phyloP scores from a whole-genome alignment of 2,113 vertebrate species.

The Bettongia penicillata region DNA sequence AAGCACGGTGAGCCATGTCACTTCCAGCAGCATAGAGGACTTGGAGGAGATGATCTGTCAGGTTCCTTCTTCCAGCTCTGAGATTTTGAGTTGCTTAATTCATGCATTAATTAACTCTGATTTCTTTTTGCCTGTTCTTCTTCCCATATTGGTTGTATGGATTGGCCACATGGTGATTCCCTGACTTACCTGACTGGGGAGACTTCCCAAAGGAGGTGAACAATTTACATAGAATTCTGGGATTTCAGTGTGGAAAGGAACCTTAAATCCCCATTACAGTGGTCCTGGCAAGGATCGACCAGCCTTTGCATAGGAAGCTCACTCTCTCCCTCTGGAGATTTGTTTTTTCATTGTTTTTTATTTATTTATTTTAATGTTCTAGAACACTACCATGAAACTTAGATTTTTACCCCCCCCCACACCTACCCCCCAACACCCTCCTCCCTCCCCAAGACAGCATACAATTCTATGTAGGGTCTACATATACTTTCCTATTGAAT shows the following conservation, averaged over 20 bases:
- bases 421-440: too few species aligned
- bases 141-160: neutral
- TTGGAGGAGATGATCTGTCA: neutral
- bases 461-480: too few species aligned
- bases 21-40: neutral
- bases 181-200: neutral
- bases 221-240: neutral
- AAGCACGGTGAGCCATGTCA: neutral
- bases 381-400: too few species aligned
- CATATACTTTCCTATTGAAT: too few species aligned
- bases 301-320: neutral
- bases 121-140: neutral
- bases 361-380: too few species aligned
- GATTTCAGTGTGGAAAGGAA: neutral
- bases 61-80: neutral
- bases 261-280: neutral
- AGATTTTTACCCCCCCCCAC: too few species aligned
- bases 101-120: neutral
- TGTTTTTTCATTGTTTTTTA: neutral
- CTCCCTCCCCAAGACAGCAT: too few species aligned
- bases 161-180: neutral
- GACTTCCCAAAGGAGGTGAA: neutral
- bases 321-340: neutral
- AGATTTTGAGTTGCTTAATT: neutral
- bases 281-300: neutral